Conservation (phyloP, 1,140 invertebrate genomes). For the Panulirus ornatus region DNA sequence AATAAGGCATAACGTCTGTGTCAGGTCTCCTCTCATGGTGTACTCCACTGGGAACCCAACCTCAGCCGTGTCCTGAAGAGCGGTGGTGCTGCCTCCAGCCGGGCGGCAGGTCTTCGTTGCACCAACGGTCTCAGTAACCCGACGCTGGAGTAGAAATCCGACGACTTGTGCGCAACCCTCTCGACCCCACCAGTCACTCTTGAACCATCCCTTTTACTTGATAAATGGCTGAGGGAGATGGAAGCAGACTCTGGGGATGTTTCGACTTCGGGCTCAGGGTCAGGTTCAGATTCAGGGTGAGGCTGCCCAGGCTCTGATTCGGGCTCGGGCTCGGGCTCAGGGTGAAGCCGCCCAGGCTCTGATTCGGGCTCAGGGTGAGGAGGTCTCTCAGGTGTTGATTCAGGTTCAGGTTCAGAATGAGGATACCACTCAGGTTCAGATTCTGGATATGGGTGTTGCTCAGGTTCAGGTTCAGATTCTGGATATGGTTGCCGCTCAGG, state of each 20-base stretch:
- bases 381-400: background rate
- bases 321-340: background rate
- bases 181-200: background rate
- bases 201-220: too few relatives aligned
- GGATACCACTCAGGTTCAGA: background rate
- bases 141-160: background rate
- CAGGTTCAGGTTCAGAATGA: background rate
- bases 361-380: background rate
- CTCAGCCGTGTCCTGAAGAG: too few relatives aligned
- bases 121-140: background rate
- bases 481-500: background rate
- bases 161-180: background rate
- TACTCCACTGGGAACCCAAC: background rate
- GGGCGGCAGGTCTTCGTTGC: too few relatives aligned
- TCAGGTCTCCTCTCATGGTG: too few relatives aligned
- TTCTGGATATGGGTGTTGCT: background rate
- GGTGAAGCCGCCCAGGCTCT: background rate
- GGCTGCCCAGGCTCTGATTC: too few relatives aligned
- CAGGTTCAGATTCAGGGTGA: background rate
- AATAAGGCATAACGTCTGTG: too few relatives aligned
- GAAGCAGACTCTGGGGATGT: too few relatives aligned
- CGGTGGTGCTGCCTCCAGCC: too few relatives aligned
- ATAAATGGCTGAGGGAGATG: too few relatives aligned
- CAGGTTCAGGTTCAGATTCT: background rate
- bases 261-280: background rate